Percentiles rank a stretch among this genome's conserved stretches.
These are phyloP conservation scores for Mylabris sibirica DNA, from an alignment of 2,888 invertebrate species.

Conservation along the genomic window DNA sequence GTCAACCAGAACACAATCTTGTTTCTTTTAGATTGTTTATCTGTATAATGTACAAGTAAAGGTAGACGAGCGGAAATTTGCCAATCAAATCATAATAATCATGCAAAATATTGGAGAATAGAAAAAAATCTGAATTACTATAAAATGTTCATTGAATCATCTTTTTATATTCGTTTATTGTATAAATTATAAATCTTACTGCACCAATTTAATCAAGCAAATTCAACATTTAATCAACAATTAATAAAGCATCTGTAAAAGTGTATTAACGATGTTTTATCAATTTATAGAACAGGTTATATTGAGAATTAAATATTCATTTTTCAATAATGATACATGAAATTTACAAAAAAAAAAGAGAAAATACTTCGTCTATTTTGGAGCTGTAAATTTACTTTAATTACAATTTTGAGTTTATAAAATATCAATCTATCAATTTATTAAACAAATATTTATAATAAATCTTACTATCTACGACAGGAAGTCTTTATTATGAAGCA, in stretches of 20 bases:
- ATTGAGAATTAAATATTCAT: neutral
- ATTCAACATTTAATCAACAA: neutral
- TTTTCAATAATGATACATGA: neutral
- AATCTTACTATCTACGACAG: too few species aligned
- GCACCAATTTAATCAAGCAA: neutral
- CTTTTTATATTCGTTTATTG: neutral
- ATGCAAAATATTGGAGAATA: neutral
- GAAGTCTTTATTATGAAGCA: too few species aligned
- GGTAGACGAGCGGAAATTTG: neutral
- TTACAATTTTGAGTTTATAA: too few species aligned
- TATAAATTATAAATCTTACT: too few species aligned
- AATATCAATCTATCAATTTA: too few species aligned
- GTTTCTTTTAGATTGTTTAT: neutral
- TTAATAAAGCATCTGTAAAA: neutral
- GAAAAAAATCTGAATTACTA: neutral
- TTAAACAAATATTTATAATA: too few species aligned
- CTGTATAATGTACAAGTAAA: neutral
- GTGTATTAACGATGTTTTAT: too few species aligned
- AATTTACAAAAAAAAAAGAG: neutral
- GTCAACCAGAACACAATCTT: conserved; percentile 13
- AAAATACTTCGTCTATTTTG: too few species aligned
- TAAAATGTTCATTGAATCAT: neutral
- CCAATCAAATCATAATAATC: neutral
- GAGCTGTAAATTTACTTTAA: too few species aligned
- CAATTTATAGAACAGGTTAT: too few species aligned